Evolutionary conservation across 2,888 invertebrate genomes (phyloP), one percentile per base, ranked within the genome.

Genomic region (Tillus elongatus): DNA sequence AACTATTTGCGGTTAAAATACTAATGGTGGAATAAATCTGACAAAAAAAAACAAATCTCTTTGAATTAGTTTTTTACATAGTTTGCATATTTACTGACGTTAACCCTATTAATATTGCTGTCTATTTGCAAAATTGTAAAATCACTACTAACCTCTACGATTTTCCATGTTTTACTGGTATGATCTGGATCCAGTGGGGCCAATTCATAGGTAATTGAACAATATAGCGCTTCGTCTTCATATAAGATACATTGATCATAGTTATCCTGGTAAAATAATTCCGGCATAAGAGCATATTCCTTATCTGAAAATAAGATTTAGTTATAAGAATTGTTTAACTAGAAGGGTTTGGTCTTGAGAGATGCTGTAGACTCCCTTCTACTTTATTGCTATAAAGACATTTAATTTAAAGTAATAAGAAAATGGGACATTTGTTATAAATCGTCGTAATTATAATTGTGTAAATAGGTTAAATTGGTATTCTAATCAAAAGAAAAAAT

Each of bases 211-310:
- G 42, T 41, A 9, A 50, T 38, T 1, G 46, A 41, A 33, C 56
- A 56, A 34, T 50, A 56, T 3, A 51, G 29, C 4, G 50, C 48
- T 26, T 51, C 36, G 15, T 50, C 42, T n/a, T 39, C 43, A 2
- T 43, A 36, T 8, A 55, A 19, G 53, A 55, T 51, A 29, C 56
- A 56, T 10, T 40, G 41, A 29, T 56, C 56, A 33, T 46, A 56
- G 42, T 55, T 45, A 30, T 56, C 56, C 29, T 49, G 33, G 27
- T 48, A 42, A 31, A 56, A 56, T 11, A 56, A 24, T 13, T 46
- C 43, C 2, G 56, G 56, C 49, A 56, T 45, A n/a, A 38, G 42
- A 2, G 44, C 47, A 40, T 56, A 56, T 19, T 53, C 39, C 31
- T 34, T 31, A 31, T 48, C 53, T 53, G 36, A 19, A 51, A 49